Conservation (phyloP, 1,140 invertebrate genomes). For the Drosophila lowei region DNA sequence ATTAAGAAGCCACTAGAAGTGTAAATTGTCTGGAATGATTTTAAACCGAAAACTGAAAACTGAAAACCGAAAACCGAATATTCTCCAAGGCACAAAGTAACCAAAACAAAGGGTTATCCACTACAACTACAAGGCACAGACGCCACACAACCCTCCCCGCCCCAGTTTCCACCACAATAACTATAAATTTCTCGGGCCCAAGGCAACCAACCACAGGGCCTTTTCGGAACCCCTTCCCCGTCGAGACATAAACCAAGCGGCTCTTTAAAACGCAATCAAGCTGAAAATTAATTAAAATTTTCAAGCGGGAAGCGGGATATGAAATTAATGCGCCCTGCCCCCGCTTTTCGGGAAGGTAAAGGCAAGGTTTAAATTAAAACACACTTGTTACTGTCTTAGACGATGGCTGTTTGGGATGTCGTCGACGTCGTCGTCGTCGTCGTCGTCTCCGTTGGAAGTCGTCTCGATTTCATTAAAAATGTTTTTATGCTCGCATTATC, state of each 20-base stretch:
- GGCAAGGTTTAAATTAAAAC: conserved; percentile 73
- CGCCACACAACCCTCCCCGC: neutral
- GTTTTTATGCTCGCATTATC: conserved; percentile 78
- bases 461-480: conserved; percentile 81
- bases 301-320: conserved; percentile 72
- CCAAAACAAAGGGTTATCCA: conserved; percentile 37
- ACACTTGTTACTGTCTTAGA: conserved; percentile 77
- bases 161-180: conserved; percentile 65
- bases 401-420: conserved; percentile 20
- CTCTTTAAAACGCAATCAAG: conserved; percentile 83
- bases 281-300: conserved; percentile 83
- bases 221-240: conserved; percentile 5
- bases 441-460: conserved; percentile 61
- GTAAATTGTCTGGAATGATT: conserved; percentile 64
- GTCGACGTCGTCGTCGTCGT: conserved; percentile 5
- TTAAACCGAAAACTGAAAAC: conserved; percentile 32
- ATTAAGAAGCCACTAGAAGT: conserved; percentile 47
- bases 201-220: conserved; percentile 45
- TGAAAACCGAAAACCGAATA: conserved; percentile 14
- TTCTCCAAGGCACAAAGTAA: conserved; percentile 57
- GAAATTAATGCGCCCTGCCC: conserved; percentile 66
- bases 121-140: conserved; percentile 11
- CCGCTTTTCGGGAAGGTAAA: conserved; percentile 31
- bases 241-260: conserved; percentile 60
- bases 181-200: conserved; percentile 68